Conservation (phyloP, 1,140 invertebrate genomes). For the Triops cancriformis region DNA sequence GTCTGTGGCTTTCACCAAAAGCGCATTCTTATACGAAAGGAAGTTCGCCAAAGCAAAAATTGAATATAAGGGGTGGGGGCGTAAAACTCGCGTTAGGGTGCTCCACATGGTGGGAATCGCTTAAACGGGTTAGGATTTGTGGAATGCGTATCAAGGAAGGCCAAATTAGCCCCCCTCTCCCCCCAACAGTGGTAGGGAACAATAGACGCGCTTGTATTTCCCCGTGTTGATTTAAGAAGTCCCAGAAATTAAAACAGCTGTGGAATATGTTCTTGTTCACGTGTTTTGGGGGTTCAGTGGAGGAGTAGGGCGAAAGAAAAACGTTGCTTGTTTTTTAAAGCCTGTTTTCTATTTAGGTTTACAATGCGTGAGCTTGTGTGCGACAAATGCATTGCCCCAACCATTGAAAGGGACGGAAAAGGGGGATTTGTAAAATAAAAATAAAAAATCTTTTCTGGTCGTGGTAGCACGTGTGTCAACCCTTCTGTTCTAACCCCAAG, state of each 20-base stretch:
- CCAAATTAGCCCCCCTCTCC: neutral
- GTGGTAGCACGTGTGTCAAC: slow-evolving; percentile 1
- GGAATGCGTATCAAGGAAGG: neutral
- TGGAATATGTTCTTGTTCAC: neutral
- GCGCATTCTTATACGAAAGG: neutral
- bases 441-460: neutral
- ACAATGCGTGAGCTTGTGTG: slow-evolving; percentile 3
- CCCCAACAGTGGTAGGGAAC: neutral
- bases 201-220: neutral
- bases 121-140: neutral
- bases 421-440: neutral
- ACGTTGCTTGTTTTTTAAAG: neutral
- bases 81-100: too few species aligned
- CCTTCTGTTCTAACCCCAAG: neutral
- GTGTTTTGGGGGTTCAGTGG: neutral
- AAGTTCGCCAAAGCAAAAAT: too few species aligned
- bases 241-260: neutral
- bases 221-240: neutral
- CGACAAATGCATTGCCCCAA: neutral
- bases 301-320: neutral
- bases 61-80: too few species aligned
- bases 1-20: neutral
- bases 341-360: neutral
- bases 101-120: neutral
- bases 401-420: neutral